Percentiles rank a stretch among this genome's conserved stretches.
Evolutionary conservation across 2,113 vertebrate species (phyloP).

Genomic region (Syrrhaptes paradoxus): DNA sequence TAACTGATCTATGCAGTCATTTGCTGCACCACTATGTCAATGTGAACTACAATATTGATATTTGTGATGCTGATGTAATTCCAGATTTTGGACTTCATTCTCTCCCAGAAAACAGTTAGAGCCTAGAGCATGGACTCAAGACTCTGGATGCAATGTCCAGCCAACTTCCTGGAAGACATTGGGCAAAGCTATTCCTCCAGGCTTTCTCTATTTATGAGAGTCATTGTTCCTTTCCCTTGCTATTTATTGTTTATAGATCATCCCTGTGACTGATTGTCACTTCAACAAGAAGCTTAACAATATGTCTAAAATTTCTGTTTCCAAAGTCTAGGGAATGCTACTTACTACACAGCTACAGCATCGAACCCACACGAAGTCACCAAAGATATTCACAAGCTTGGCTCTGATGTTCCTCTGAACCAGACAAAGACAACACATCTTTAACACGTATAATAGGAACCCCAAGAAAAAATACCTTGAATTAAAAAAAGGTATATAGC

Average conservation of each 20-base stretch:
- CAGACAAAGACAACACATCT: neutral
- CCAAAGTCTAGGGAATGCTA: neutral
- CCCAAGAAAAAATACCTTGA: neutral
- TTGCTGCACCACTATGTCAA: neutral
- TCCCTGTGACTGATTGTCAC: neutral
- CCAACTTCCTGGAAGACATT: neutral
- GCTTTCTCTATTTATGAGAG: neutral
- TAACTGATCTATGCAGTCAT: neutral
- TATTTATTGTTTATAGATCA: neutral
- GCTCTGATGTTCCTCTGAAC: neutral
- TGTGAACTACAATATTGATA: neutral
- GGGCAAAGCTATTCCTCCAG: neutral
- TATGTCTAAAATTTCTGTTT: neutral
- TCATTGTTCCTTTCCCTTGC: neutral
- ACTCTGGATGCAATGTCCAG: neutral
- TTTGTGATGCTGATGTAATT: neutral
- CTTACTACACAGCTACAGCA: neutral
- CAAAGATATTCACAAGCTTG: neutral
- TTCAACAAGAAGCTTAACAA: neutral
- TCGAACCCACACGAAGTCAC: neutral
- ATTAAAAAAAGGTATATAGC: neutral
- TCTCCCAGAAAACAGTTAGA: neutral
- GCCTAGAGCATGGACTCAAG: neutral
- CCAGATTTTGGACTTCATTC: neutral
- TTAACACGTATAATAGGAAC: neutral